Base-by-base conservation (phyloP, 1,140 invertebrate genomes). In the Nasonia giraulti region DNA sequence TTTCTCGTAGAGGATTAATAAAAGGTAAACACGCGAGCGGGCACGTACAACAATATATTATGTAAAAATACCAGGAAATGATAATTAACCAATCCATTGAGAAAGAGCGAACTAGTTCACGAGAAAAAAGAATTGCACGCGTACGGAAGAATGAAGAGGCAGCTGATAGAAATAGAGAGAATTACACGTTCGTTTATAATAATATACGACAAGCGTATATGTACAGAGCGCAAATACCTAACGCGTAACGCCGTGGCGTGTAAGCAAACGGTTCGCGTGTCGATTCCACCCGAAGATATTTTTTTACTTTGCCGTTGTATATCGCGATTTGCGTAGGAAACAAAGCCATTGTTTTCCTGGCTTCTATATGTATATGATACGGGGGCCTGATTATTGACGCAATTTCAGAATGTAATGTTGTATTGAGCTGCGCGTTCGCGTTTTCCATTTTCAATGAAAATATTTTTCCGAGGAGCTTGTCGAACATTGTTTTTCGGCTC, bases 261-360 rank as follows among this genome's bases (percentile, higher is more conserved):
- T 84, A 75, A 84, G 86, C 89, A 86, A 89, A 88, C 84, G 85
- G 87, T 88, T 92, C 90, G 92, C 91, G 92, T 93, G 92, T 92
- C 89, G 91, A 93, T 92, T 90, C 79, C 82, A 87, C 86, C 83
- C 85, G 85, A 62, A 92, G 91, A 93, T 93, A 93, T 92, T 84
- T 92, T 93, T 90, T 92, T 92, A 88, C 90, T 91, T 92, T 91
- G 88, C 88, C 91, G 91, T 89, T 89, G 89, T 91, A 91, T 91
- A 91, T 91, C 90, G 89, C 88, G 89, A 89, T 90, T 89, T 90
- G 89, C 90, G 88, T 87, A 85, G 89, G 89, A 91, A 91, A 91
- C 89, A 91, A 91, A 91, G 89, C 90, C 89, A 91, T 92, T 91
- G 91, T 92, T 91, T 90, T 83, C 66, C 5, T 23, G 31, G 55